Evolutionary conservation across 1,140 invertebrate genomes (phyloP).

Genomic region (Probaryconus sp.): DNA sequence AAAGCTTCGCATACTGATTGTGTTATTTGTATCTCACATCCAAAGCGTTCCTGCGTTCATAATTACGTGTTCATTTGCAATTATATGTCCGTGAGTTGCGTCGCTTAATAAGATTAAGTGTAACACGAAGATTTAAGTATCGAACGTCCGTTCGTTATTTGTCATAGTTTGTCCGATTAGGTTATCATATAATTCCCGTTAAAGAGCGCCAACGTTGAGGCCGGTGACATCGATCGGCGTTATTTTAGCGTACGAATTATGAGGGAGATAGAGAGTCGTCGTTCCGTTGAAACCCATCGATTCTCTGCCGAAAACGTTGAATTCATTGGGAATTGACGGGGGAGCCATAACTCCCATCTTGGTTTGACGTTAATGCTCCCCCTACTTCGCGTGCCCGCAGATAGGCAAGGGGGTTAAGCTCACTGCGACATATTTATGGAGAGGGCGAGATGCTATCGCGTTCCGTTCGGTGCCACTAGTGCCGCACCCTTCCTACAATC

Average conservation of each 20-base stretch:
- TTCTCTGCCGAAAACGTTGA: conserved; percentile 77
- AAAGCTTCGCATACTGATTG: conserved; percentile 76
- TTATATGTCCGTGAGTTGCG: conserved; percentile 18
- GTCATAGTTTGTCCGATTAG: conserved; percentile 42
- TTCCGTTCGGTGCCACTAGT: conserved; percentile 63
- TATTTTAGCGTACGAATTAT: conserved; percentile 50
- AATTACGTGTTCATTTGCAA: conserved; percentile 46
- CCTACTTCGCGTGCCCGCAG: conserved; percentile 68
- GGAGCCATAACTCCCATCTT: conserved; percentile 78
- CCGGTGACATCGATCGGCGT: conserved; percentile 46
- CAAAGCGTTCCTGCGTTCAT: conserved; percentile 41
- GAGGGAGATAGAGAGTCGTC: conserved; percentile 34
- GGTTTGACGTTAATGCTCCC: conserved; percentile 78
- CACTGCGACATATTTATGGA: conserved; percentile 79
- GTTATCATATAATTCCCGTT: conserved; percentile 28
- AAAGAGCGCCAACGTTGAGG: background rate
- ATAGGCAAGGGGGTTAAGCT: conserved; percentile 77
- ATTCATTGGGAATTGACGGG: conserved; percentile 79
- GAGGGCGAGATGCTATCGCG: conserved; percentile 78
- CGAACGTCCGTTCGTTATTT: conserved; percentile 34
- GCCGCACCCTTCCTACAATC: conserved; percentile 73
- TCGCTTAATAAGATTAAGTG: conserved; percentile 33
- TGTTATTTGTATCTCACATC: conserved; percentile 76
- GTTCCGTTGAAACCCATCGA: conserved; percentile 72
- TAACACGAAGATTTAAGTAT: conserved; percentile 14